phyloP scores from a whole-genome alignment of 2,797 vertebrate genomes.

The Myiotriccus ornatus region DNA sequence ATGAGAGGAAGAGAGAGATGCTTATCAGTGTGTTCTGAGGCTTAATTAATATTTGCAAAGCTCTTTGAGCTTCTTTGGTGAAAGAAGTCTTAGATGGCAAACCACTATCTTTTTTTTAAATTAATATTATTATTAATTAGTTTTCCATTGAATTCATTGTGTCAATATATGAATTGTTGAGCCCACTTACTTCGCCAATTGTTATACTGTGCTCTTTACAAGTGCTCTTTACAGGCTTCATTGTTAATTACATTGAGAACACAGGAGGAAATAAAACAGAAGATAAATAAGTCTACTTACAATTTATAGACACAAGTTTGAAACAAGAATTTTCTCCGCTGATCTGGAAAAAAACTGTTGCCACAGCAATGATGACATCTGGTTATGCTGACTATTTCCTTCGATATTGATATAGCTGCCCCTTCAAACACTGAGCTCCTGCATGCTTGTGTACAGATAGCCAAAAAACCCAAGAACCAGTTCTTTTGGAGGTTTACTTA shows the following conservation, averaged over 20 bases:
- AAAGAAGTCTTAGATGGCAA: constrained; percentile 5
- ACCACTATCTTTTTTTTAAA: background rate
- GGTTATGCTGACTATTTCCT: background rate
- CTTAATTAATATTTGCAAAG: constrained; percentile 57
- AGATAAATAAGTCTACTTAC: constrained; percentile 21
- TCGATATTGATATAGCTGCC: background rate
- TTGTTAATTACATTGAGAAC: background rate
- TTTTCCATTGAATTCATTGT: constrained; percentile 20
- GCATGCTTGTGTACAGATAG: accelerated
- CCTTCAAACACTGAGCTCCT: background rate
- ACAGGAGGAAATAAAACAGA: constrained; percentile 24
- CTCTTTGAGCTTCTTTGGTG: constrained; percentile 15
- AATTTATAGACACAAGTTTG: background rate
- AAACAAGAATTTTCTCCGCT: background rate
- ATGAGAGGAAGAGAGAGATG: constrained; percentile 29
- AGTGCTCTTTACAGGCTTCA: constrained; percentile 16
- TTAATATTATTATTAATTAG: constrained; percentile 49
- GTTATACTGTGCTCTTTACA: background rate
- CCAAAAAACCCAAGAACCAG: background rate
- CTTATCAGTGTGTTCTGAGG: constrained; percentile 13
- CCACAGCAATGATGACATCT: constrained; percentile 1
- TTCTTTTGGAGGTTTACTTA: background rate
- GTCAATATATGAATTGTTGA: background rate
- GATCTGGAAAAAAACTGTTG: constrained; percentile 27
- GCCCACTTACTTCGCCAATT: constrained; percentile 5